Evolutionary conservation across 2,888 invertebrate species (phyloP).

Genomic region (Deilephila porcellus): DNA sequence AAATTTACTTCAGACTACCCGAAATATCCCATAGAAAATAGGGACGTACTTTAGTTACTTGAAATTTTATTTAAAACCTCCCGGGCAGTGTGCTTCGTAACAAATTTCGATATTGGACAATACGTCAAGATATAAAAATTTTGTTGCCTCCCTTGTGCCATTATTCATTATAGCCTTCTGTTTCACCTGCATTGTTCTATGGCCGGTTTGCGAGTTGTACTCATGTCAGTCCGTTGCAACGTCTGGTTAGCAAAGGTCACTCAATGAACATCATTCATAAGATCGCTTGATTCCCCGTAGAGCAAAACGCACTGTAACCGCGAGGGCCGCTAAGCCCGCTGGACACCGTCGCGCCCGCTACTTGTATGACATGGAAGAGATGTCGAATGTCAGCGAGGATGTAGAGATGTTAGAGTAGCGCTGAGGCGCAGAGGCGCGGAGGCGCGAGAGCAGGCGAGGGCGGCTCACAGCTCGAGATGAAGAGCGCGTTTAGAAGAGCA

Average conservation of each 20-base stretch:
- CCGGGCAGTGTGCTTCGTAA: constrained; percentile 72
- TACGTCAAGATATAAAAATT: constrained; percentile 58
- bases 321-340: constrained; percentile 23
- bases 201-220: constrained; percentile 50
- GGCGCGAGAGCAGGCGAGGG: constrained; percentile 17
- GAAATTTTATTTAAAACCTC: constrained; percentile 53
- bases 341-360: constrained; percentile 8
- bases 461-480: constrained; percentile 28
- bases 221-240: constrained; percentile 69
- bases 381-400: constrained; percentile 3
- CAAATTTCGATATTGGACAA: constrained; percentile 54
- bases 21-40: constrained; percentile 57
- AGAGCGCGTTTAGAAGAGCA: constrained; percentile 77
- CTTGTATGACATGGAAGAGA: constrained; percentile 1
- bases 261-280: constrained; percentile 53
- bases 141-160: constrained; percentile 82
- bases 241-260: constrained; percentile 55
- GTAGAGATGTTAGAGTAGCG: background rate
- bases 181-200: constrained; percentile 64
- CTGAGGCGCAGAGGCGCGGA: background rate
- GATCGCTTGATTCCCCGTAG: constrained; percentile 55
- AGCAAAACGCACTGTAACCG: constrained; percentile 52
- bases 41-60: constrained; percentile 59
- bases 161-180: constrained; percentile 72
- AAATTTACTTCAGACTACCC: constrained; percentile 66